These are phyloP conservation scores for Stenolophus ochropezus DNA, from an alignment of 2,888 invertebrate genomes.

Conservation along the genomic window DNA sequence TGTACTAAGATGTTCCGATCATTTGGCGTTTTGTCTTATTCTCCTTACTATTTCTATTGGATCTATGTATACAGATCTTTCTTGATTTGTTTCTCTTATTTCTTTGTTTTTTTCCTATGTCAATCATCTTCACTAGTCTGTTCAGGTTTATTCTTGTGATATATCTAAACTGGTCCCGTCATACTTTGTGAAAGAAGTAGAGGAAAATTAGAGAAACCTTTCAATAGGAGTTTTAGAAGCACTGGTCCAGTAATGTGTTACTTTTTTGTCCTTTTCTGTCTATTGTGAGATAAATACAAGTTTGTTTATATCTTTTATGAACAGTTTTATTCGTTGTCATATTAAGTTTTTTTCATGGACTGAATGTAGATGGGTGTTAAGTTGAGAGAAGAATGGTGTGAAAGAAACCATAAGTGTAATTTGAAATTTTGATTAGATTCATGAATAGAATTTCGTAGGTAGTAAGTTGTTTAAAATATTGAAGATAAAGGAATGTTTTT, in stretches of 20 bases:
- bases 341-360: constrained; percentile 14
- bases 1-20: too few relatives aligned
- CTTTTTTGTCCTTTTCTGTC: neutral
- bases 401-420: constrained; percentile 32
- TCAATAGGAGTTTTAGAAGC: neutral
- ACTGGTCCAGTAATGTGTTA: neutral
- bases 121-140: too few relatives aligned
- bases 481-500: constrained; percentile 33
- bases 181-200: too few relatives aligned
- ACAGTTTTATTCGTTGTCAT: constrained; percentile 20
- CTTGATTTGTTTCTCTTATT: too few relatives aligned
- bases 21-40: too few relatives aligned
- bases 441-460: constrained; percentile 25
- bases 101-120: too few relatives aligned
- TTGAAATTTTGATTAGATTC: constrained; percentile 42
- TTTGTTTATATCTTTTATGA: constrained; percentile 46
- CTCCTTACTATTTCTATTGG: too few relatives aligned
- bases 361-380: constrained; percentile 13
- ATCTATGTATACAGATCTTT: too few relatives aligned
- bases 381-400: constrained; percentile 25
- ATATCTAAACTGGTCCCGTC: too few relatives aligned
- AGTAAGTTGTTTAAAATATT: constrained; percentile 40
- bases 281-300: constrained; percentile 34
- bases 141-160: too few relatives aligned
- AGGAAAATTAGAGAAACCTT: too few relatives aligned